A percentile compares a stretch with the other conserved stretches of the same genome.
phyloP scores from a whole-genome alignment of 2,888 invertebrate species.

The Sialis fuliginosa region DNA sequence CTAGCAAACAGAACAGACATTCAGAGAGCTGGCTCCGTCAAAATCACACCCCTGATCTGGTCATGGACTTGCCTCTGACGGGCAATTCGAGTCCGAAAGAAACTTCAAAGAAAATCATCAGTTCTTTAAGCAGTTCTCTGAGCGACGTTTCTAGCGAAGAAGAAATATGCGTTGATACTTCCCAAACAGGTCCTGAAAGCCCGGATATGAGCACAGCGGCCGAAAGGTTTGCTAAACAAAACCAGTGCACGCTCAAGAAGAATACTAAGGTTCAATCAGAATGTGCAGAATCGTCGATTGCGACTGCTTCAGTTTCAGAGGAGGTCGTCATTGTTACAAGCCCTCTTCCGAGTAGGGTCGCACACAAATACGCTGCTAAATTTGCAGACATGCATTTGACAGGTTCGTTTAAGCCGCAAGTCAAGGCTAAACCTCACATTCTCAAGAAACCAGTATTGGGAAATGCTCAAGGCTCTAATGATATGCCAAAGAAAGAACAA shows the following conservation, averaged over 20 bases:
- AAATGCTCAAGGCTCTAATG: too few species aligned
- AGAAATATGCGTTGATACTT: conserved; percentile 14
- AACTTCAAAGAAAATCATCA: conserved; percentile 20
- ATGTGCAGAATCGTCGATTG: conserved; percentile 19
- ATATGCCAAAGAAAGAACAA: too few species aligned
- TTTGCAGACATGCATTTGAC: conserved; percentile 45
- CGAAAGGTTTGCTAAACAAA: conserved; percentile 61
- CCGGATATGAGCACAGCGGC: conserved; percentile 56
- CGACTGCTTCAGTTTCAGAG: conserved; percentile 8
- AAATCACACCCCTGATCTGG: conserved; percentile 59
- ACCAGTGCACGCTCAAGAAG: conserved; percentile 62
- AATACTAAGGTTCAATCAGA: conserved; percentile 28
- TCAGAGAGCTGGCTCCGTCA: conserved; percentile 24
- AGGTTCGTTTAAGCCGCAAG: conserved; percentile 51
- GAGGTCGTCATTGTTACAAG: conserved; percentile 17
- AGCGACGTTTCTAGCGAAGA: not conserved
- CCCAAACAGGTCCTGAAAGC: conserved; percentile 28
- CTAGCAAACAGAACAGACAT: conserved; percentile 16
- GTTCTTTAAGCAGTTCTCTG: conserved; percentile 10
- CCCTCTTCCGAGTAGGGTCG: conserved; percentile 38
- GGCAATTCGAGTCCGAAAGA: conserved; percentile 23
- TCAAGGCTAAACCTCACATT: conserved; percentile 66
- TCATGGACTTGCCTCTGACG: conserved; percentile 61
- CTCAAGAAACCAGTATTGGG: conserved; percentile 38
- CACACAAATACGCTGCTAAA: conserved; percentile 42